These are phyloP conservation scores for Epinotia brunnichana DNA, from an alignment of 2,888 invertebrate genomes.

Conservation along the genomic window DNA sequence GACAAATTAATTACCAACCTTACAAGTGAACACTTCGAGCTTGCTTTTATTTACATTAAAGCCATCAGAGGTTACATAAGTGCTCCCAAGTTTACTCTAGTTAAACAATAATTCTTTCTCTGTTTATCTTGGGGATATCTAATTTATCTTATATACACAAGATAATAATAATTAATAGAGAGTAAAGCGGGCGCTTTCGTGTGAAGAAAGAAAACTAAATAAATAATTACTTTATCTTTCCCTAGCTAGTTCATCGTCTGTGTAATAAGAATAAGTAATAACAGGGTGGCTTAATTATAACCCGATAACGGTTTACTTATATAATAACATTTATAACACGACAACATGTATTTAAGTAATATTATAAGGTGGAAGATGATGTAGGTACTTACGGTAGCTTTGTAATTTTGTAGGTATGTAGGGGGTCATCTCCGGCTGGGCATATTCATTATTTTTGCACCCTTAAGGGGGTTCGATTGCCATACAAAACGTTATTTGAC, in stretches of 20 bases:
- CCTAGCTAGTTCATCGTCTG: constrained; percentile 63
- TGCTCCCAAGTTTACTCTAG: constrained; percentile 67
- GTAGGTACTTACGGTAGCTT: too few relatives aligned
- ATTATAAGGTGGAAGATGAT: too few relatives aligned
- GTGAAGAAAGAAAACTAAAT: constrained; percentile 71
- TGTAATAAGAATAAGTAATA: constrained; percentile 70
- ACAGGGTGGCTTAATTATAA: too few relatives aligned
- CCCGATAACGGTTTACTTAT: too few relatives aligned
- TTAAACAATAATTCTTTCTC: constrained; percentile 74
- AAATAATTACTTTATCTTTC: constrained; percentile 65
- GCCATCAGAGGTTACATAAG: constrained; percentile 68
- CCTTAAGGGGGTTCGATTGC: too few relatives aligned
- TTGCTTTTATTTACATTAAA: constrained; percentile 64
- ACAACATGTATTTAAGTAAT: too few relatives aligned
- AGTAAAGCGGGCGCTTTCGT: constrained; percentile 72
- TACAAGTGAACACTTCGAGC: constrained; percentile 30
- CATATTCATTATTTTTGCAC: too few relatives aligned
- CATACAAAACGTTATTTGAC: too few relatives aligned
- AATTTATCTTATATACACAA: constrained; percentile 71
- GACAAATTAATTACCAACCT: constrained; percentile 18
- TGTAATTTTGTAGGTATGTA: too few relatives aligned
- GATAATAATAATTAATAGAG: constrained; percentile 78
- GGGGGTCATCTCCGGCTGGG: too few relatives aligned
- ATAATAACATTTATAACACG: too few relatives aligned
- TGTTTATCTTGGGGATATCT: constrained; percentile 75